These are phyloP conservation scores for Scaptomyza graminum DNA, from an alignment of 1,140 invertebrate genomes.

Conservation along the genomic window DNA sequence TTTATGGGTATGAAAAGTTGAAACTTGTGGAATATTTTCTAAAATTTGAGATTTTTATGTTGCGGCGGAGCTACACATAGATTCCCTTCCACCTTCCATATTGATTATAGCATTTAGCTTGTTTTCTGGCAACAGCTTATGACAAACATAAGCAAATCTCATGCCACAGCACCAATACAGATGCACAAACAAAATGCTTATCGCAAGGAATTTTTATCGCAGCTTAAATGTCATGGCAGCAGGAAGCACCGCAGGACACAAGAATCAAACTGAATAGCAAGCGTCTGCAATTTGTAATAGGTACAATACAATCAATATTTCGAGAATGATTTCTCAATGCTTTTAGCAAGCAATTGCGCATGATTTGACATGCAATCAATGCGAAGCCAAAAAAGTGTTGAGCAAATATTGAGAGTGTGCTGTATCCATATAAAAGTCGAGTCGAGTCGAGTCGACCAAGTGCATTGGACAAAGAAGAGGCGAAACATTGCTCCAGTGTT, in stretches of 20 bases:
- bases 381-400: slow-evolving; percentile 74
- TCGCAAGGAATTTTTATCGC: slow-evolving; percentile 76
- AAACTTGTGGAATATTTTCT: too few species aligned
- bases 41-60: too few species aligned
- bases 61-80: not conserved
- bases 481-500: slow-evolving; percentile 47
- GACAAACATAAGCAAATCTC: slow-evolving; percentile 1
- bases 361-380: slow-evolving; percentile 76
- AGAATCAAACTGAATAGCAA: slow-evolving; percentile 1
- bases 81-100: not conserved
- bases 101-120: slow-evolving; percentile 35
- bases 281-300: slow-evolving; percentile 27
- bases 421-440: slow-evolving; percentile 2
- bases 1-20: too few species aligned
- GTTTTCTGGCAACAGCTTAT: slow-evolving; percentile 45
- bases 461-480: slow-evolving; percentile 3
- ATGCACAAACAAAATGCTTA: slow-evolving; percentile 69
- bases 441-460: too few species aligned
- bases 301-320: slow-evolving; percentile 23
- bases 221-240: slow-evolving; percentile 73
- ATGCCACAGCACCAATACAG: not conserved
- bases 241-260: slow-evolving; percentile 46
- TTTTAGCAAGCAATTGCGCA: slow-evolving; percentile 76
- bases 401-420: slow-evolving; percentile 8
- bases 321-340: slow-evolving; percentile 48